Evolutionary conservation across 2,797 vertebrate genomes (phyloP).

Genomic region (Coregonus sp.): DNA sequence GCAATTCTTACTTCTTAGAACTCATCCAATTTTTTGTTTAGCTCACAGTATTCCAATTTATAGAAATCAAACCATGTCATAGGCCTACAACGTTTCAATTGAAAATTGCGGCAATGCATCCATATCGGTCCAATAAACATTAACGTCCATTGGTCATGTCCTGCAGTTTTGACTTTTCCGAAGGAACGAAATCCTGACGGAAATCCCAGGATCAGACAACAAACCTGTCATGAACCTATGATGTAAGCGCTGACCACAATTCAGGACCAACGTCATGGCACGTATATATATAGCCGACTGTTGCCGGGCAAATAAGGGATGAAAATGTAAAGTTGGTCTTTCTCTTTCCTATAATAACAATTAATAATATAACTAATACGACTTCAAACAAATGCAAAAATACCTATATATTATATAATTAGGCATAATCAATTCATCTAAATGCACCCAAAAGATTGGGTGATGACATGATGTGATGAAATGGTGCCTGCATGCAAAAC

Average conservation of each 20-base stretch:
- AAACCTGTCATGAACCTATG: slow-evolving; percentile 36
- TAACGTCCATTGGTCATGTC: not conserved
- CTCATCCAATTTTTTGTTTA: not conserved
- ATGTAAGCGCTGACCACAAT: slow-evolving; percentile 66
- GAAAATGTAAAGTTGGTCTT: not conserved
- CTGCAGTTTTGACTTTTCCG: not conserved
- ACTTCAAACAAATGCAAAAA: not conserved
- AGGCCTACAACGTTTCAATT: not conserved
- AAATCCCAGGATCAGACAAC: slow-evolving; percentile 44
- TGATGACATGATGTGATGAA: not conserved
- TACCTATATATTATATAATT: not conserved
- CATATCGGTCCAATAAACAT: too few relatives aligned
- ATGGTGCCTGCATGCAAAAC: not conserved
- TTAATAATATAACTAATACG: not conserved
- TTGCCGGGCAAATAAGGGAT: slow-evolving; percentile 72
- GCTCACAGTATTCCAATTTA: not conserved
- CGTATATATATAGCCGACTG: slow-evolving; percentile 74
- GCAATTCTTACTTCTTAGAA: too few relatives aligned
- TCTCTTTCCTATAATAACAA: not conserved
- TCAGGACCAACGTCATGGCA: slow-evolving; percentile 66
- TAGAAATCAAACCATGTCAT: not conserved
- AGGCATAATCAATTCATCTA: too few relatives aligned
- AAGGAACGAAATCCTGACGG: slow-evolving; percentile 22
- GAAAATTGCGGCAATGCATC: not conserved
- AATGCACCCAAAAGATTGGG: not conserved